Evolutionary conservation across 2,888 invertebrate species (phyloP).

Genomic region (Digitonthophagus gazella): DNA sequence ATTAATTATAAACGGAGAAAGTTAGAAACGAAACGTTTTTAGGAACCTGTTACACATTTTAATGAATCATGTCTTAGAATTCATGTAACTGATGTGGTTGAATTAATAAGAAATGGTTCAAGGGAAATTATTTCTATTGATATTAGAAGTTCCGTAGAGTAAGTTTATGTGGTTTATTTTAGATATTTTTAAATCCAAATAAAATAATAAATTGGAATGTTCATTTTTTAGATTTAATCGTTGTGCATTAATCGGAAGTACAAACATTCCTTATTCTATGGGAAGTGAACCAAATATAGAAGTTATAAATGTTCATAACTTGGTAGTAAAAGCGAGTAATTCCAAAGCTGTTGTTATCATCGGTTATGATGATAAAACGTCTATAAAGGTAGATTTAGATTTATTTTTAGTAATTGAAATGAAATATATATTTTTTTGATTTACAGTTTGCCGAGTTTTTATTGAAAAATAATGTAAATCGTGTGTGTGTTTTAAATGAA

Average conservation of each 20-base stretch:
- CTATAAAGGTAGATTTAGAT: conserved; percentile 62
- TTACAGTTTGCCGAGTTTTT: conserved; percentile 84
- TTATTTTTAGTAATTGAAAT: conserved; percentile 17
- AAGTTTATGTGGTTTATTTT: conserved; percentile 39
- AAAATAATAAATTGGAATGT: too few species aligned
- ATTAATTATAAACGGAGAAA: too few species aligned
- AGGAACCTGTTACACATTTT: conserved; percentile 71
- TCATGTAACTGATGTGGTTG: conserved; percentile 79
- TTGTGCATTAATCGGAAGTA: conserved; percentile 75
- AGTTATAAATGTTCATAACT: conserved; percentile 64
- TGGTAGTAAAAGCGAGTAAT: conserved; percentile 61
- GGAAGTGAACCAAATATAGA: conserved; percentile 71
- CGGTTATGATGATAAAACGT: conserved; percentile 75
- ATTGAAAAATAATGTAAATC: conserved; percentile 71
- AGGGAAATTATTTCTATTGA: conserved; percentile 64
- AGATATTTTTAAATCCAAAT: not conserved
- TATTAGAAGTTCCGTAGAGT: conserved; percentile 65
- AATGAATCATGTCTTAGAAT: conserved; percentile 79
- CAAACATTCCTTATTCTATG: conserved; percentile 85
- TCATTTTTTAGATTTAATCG: conserved; percentile 68
- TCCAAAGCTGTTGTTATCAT: conserved; percentile 73
- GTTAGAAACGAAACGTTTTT: too few species aligned
- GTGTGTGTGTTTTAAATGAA: conserved; percentile 84
- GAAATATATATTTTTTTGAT: conserved; percentile 26
- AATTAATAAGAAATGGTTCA: conserved; percentile 63